Evolutionary conservation across 2,888 invertebrate species (phyloP).

Genomic region (Trichogramma dendrolimi): DNA sequence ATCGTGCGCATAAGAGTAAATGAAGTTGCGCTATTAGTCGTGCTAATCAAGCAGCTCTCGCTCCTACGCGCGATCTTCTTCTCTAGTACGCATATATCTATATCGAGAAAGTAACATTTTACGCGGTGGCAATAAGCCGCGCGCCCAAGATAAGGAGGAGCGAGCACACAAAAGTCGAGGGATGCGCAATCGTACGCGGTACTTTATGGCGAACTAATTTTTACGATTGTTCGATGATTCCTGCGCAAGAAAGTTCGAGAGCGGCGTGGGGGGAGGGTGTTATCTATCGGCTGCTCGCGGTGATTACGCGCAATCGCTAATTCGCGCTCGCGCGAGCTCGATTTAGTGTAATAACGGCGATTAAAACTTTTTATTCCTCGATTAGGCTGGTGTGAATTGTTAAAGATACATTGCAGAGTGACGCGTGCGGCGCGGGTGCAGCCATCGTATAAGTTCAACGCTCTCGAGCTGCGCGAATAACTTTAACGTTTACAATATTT

Average conservation of each 20-base stretch:
- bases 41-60: not conserved
- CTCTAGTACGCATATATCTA: not conserved
- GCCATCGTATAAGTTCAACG: too few relatives aligned
- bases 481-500: too few relatives aligned
- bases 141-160: constrained; percentile 15
- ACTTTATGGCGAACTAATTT: constrained; percentile 19
- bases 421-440: too few relatives aligned
- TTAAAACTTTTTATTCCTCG: too few relatives aligned
- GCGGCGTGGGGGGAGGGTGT: not conserved
- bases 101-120: constrained; percentile 8
- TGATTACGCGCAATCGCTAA: constrained; percentile 11
- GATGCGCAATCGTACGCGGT: not conserved
- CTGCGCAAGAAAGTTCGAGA: constrained; percentile 8
- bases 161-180: not conserved
- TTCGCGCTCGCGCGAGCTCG: constrained; percentile 4
- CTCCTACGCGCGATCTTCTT: not conserved
- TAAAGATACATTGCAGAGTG: too few relatives aligned
- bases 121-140: constrained; percentile 6
- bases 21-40: too few relatives aligned
- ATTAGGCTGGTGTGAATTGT: too few relatives aligned
- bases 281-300: constrained; percentile 1
- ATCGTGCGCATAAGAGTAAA: too few relatives aligned
- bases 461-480: too few relatives aligned
- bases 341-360: too few relatives aligned
- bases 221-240: constrained; percentile 22